Conservation (phyloP, 1,140 invertebrate genomes). For the Kradibia gibbosae region DNA sequence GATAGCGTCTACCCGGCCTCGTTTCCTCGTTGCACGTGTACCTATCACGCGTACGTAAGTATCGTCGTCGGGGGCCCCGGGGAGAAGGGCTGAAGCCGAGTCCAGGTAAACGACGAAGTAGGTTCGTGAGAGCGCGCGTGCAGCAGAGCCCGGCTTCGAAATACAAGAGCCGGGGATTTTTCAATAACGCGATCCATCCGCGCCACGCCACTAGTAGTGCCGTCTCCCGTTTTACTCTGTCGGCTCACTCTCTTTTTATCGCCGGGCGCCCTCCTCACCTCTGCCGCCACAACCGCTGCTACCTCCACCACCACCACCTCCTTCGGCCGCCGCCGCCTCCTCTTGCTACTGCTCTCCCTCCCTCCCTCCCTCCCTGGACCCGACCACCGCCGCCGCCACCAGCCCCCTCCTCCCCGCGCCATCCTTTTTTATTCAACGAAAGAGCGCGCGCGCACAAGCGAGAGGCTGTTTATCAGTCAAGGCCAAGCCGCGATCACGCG, state of each 20-base stretch:
- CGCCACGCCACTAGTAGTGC: not conserved
- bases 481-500: conserved; percentile 47
- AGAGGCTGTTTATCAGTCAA: conserved; percentile 49
- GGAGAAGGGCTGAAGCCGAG: too few relatives aligned
- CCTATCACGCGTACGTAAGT: not conserved
- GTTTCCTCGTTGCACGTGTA: not conserved
- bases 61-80: too few relatives aligned
- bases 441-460: conserved; percentile 1
- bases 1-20: not conserved
- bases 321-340: too few relatives aligned
- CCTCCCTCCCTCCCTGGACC: too few relatives aligned
- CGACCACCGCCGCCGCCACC: too few relatives aligned
- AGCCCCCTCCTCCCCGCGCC: too few relatives aligned
- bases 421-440: not conserved
- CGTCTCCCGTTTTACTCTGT: not conserved
- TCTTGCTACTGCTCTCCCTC: too few relatives aligned
- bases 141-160: not conserved
- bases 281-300: not conserved
- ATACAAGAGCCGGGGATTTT: conserved; percentile 46
- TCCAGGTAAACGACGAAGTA: not conserved
- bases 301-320: not conserved
- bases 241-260: conserved; percentile 24
- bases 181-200: conserved; percentile 41
- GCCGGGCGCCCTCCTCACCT: not conserved
- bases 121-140: not conserved